phyloP scores from a whole-genome alignment of 2,113 vertebrate species.

The Bambusicola thoracicus region DNA sequence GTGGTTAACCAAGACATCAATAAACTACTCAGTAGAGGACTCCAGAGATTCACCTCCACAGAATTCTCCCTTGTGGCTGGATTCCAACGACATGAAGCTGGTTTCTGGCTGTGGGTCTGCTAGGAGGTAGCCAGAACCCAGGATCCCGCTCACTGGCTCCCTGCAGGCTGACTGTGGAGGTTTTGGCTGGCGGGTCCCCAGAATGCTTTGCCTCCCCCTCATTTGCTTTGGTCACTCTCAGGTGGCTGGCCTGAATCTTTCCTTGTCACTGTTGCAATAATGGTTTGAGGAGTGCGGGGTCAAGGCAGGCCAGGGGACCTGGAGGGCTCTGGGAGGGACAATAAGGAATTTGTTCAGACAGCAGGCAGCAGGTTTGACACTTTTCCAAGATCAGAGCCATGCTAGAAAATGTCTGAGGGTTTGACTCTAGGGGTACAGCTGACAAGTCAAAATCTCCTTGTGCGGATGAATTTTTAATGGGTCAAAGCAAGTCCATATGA shows the following conservation, averaged over 20 bases:
- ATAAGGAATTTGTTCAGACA: slow-evolving; percentile 13
- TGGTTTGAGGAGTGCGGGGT: neutral
- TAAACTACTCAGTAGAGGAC: slow-evolving; percentile 43
- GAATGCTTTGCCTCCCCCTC: neutral
- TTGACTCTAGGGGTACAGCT: neutral
- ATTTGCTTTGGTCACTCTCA: neutral
- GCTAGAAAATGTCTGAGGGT: slow-evolving; percentile 26
- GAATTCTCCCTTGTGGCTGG: neutral
- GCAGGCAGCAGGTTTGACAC: slow-evolving; percentile 23
- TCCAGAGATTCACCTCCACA: slow-evolving; percentile 4
- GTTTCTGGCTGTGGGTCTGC: neutral
- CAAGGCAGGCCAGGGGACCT: slow-evolving; percentile 41
- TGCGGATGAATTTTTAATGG: neutral
- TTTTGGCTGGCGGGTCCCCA: slow-evolving; percentile 1
- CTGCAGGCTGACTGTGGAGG: neutral
- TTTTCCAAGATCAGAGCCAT: neutral
- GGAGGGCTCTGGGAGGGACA: slow-evolving; percentile 25
- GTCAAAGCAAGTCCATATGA: slow-evolving; percentile 27
- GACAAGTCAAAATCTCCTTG: neutral
- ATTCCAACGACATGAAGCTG: neutral
- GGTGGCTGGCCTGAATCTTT: slow-evolving; percentile 11
- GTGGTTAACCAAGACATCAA: slow-evolving; percentile 68
- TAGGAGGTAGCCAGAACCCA: neutral
- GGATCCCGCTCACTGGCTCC: neutral
- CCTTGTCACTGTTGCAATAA: neutral